Conservation (phyloP, 2,113 vertebrate species). For the Atlantisia rogersi region DNA sequence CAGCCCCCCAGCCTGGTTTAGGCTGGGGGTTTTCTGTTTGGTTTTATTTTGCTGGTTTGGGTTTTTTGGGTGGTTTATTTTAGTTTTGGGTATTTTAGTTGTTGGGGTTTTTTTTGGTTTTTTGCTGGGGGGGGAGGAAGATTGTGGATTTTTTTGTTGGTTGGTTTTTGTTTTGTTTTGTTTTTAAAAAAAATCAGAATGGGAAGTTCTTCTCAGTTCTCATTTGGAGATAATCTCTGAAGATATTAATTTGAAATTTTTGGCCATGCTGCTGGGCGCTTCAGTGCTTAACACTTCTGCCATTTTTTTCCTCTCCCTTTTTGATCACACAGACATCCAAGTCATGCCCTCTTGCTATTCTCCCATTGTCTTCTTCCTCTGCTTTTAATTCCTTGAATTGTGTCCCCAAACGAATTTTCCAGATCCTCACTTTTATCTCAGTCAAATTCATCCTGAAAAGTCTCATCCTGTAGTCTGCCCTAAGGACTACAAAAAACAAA, state of each 20-base stretch:
- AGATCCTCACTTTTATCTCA: not conserved
- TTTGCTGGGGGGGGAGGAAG: no score
- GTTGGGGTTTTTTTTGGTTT: not conserved
- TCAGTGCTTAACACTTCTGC: not conserved
- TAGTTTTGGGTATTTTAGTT: not conserved
- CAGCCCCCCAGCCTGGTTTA: accelerated
- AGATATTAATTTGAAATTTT: not conserved
- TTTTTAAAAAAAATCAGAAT: not conserved
- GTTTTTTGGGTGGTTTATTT: no score
- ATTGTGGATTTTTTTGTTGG: no score
- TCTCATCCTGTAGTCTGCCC: not conserved
- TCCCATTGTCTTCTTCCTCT: not conserved
- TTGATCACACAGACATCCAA: not conserved
- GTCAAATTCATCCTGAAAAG: slow-evolving; percentile 14
- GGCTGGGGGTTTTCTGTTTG: no score
- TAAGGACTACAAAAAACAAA: not conserved
- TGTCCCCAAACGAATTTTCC: not conserved
- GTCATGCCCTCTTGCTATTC: not conserved
- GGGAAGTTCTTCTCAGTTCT: not conserved
- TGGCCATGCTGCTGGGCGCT: not conserved
- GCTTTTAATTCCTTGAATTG: not conserved
- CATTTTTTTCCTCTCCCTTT: not conserved
- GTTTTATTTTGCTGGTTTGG: no score
- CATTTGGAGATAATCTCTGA: accelerated
- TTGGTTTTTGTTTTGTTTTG: no score